A percentile compares a stretch with the other conserved stretches of the same genome.
Conservation (phyloP, 1,140 invertebrate genomes). For the Caerostris extrusa region DNA sequence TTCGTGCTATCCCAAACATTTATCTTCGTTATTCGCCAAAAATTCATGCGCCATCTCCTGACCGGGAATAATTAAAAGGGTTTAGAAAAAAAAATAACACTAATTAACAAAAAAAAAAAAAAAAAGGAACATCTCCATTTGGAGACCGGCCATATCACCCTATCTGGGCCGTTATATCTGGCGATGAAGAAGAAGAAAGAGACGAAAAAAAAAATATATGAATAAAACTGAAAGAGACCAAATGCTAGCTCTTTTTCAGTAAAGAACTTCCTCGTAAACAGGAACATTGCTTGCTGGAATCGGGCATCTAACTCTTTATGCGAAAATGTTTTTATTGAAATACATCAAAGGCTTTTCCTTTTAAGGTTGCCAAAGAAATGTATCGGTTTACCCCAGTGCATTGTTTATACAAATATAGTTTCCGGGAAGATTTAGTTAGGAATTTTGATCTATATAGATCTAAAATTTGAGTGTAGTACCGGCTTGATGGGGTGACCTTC, state of each 20-base stretch:
- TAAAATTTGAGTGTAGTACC: background rate
- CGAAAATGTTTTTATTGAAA: conserved; percentile 34
- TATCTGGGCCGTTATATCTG: background rate
- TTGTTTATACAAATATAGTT: background rate
- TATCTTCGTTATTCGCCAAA: too few species aligned
- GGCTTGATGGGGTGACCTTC: background rate
- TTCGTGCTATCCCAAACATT: background rate
- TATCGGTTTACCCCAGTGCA: background rate
- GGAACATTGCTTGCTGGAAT: background rate
- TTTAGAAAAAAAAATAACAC: too few species aligned
- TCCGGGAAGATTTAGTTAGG: background rate
- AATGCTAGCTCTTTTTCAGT: background rate
- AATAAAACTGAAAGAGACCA: too few species aligned
- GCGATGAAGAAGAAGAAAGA: too few species aligned
- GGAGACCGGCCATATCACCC: too few species aligned
- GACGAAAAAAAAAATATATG: too few species aligned
- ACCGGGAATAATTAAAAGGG: too few species aligned
- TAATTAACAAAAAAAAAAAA: too few species aligned
- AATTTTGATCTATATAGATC: conserved; percentile 15
- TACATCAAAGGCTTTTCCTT: background rate
- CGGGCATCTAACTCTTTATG: background rate
- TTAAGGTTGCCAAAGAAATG: background rate
- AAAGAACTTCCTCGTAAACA: conserved; percentile 9
- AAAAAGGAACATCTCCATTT: too few species aligned
- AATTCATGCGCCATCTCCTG: too few species aligned